These are phyloP conservation scores for Zaprionus bogoriensis DNA, from an alignment of 2,888 invertebrate genomes.

Conservation along the genomic window DNA sequence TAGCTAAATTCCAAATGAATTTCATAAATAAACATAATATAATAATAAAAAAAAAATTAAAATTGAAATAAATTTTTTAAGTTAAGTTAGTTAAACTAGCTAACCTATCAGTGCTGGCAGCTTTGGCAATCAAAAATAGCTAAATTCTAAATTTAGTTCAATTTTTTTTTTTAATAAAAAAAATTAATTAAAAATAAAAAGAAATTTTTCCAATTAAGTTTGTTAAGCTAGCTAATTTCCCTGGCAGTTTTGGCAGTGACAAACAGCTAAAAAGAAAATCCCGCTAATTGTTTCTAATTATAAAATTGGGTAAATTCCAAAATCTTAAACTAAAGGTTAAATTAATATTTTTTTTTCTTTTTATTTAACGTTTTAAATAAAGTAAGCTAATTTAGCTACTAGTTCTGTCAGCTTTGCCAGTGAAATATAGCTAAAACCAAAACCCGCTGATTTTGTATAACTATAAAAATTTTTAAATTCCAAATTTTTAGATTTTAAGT, in stretches of 20 bases:
- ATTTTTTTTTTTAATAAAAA: background rate
- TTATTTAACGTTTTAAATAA: no score
- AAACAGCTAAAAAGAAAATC: no score
- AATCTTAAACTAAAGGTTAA: no score
- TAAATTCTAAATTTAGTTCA: background rate
- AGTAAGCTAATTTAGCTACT: constrained; percentile 7
- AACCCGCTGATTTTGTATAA: background rate
- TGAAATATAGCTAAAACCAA: background rate
- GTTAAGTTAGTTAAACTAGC: background rate
- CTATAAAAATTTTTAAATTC: background rate
- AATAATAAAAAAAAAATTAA: background rate
- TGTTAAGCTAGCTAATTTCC: no score
- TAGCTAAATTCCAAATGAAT: background rate
- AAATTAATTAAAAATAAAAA: no score
- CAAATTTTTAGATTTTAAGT: no score
- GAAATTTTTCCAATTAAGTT: no score
- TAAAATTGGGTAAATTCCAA: no score
- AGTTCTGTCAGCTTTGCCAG: background rate
- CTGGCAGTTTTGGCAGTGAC: background rate
- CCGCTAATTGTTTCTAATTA: no score
- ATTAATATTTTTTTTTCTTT: background rate
- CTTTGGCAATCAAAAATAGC: background rate
- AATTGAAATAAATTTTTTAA: no score
- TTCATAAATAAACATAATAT: background rate
- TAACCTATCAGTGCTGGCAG: constrained; percentile 2